Evolutionary conservation across 2,797 vertebrate species (phyloP), one percentile per base, ranked within the genome.

Genomic region (Hydrolagus colliei): DNA sequence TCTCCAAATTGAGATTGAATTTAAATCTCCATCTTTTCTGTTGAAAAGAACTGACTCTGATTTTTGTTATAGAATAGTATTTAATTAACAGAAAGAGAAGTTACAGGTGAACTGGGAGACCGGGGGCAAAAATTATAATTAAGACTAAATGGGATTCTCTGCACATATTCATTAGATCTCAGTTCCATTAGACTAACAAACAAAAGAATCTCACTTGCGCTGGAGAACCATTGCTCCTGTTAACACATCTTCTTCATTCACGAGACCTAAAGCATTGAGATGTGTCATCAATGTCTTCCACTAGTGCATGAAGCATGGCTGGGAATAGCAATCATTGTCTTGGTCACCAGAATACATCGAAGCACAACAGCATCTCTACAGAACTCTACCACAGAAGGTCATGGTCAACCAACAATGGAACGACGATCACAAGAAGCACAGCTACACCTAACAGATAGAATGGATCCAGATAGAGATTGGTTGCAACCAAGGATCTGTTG

Each of bases 271-370:
- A 52, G 41, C 67, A 82, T 68, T 18, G 27, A 14, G 62, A 35
- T 13, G 62, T 5, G 13, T 27, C 32, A 68, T 32, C 79, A 84
- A 71, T 20, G 1, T 35, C 3, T 16, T 11, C 65, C 16, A 41
- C 52, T 84, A 84, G 41, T 87, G 91, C 91, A 88, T 90, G 91
- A 92, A 91, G 91, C 91, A 92, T 92, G 91, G 92, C 1, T 92
- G 90, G 87, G 91, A 92, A 92, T 84, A 84, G 79, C 41, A 84
- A 4, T 71, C 79, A 84, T 84, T 84, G 79, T 84, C 79, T 68
- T 84, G 4, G 79, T 63, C 32, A 84, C 13, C 32, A 18, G 79
- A 27, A 63, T 84, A 71, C 63, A 41, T 68, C 65, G 68, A 68
- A 71, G 79, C 79, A 84, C 27, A 41, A 71, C 32, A 68, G 32